A percentile compares a stretch with the other conserved stretches of the same genome.
These are phyloP conservation scores for Nansenia antarctica DNA, from an alignment of 2,113 vertebrate species.

Conservation along the genomic window DNA sequence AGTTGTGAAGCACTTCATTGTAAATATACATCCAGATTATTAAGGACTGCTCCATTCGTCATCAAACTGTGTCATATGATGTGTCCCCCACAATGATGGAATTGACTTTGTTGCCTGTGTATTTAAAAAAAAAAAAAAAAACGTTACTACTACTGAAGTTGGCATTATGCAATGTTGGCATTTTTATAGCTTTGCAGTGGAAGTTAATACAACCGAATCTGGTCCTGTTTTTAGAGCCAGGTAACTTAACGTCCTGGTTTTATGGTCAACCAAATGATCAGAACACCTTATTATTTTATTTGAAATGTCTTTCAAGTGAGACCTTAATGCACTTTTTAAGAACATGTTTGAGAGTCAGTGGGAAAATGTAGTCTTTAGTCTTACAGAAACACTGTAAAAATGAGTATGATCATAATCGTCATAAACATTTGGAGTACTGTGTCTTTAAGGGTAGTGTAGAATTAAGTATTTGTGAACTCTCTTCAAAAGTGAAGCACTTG, in stretches of 20 bases:
- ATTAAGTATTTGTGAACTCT: constrained; percentile 16
- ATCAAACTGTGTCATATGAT: constrained; percentile 26
- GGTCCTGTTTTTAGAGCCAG: constrained; percentile 26
- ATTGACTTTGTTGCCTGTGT: constrained; percentile 41
- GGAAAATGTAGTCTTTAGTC: constrained; percentile 39
- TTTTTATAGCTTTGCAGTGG: background rate
- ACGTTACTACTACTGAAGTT: constrained; percentile 36
- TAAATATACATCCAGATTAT: constrained; percentile 50
- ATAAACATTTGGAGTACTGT: constrained; percentile 36
- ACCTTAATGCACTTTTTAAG: constrained; percentile 72
- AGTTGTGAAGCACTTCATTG: constrained; percentile 35
- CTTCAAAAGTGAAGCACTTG: constrained; percentile 25
- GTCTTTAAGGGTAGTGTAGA: constrained; percentile 45
- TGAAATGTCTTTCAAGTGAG: constrained; percentile 57
- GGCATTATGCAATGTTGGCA: constrained; percentile 25
- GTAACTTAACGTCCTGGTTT: constrained; percentile 21
- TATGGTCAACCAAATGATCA: constrained; percentile 36
- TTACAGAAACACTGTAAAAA: constrained; percentile 35
- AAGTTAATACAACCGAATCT: constrained; percentile 23
- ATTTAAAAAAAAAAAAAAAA: constrained; percentile 47
- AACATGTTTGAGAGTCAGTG: constrained; percentile 58
- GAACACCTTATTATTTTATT: constrained; percentile 51
- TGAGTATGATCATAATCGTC: constrained; percentile 18
- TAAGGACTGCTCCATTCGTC: constrained; percentile 36
- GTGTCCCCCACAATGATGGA: constrained; percentile 23